phyloP scores from a whole-genome alignment of 2,113 vertebrate species.

The Gulo gulo region DNA sequence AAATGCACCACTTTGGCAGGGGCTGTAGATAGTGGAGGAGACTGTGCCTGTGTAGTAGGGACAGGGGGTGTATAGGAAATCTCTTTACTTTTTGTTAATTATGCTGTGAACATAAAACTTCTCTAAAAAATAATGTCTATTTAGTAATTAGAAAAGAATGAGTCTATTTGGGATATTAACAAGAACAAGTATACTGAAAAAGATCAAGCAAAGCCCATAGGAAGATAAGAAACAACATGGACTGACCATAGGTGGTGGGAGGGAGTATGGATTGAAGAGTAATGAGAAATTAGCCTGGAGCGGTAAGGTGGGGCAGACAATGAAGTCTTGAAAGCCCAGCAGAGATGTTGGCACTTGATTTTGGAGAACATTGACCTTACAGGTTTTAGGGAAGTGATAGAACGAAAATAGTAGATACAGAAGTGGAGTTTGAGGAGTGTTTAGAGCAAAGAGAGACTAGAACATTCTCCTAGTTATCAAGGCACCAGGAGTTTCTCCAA shows the following conservation, averaged over 20 bases:
- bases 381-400: neutral
- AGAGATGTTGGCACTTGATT: neutral
- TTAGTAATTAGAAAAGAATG: neutral
- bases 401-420: neutral
- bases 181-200: neutral
- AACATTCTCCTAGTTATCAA: neutral
- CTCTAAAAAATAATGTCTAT: neutral
- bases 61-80: neutral
- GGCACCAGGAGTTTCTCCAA: neutral
- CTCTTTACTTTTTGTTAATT: constrained; percentile 20
- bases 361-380: neutral
- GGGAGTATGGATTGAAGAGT: neutral
- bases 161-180: neutral
- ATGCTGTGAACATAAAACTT: neutral
- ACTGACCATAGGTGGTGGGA: neutral
- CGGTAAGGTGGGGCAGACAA: neutral
- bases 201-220: neutral
- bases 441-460: neutral
- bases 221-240: neutral
- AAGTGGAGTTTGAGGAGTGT: neutral
- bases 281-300: neutral
- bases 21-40: neutral
- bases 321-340: neutral
- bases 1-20: neutral
- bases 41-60: neutral